These are phyloP conservation scores for Ophiodon elongatus DNA, from an alignment of 2,113 vertebrate genomes.

Conservation along the genomic window DNA sequence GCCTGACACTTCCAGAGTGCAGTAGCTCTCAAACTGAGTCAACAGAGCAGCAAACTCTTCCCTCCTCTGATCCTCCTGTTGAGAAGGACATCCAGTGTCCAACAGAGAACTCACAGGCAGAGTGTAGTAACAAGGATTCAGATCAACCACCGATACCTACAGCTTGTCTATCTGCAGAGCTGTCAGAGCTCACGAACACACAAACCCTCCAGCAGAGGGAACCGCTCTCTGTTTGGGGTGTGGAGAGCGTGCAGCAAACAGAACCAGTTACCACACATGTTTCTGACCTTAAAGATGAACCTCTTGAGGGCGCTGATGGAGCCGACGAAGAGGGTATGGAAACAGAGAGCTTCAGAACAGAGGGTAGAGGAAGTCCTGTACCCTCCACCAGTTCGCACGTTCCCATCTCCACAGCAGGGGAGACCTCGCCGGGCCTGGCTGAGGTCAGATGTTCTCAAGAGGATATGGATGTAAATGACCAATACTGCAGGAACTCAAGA, in stretches of 20 bases:
- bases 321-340: constrained; percentile 57
- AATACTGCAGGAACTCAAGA: constrained; percentile 73
- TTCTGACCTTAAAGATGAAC: constrained; percentile 60
- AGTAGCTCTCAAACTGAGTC: constrained; percentile 42
- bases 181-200: constrained; percentile 14
- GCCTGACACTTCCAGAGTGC: constrained; percentile 69
- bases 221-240: background rate
- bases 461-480: constrained; percentile 55
- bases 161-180: constrained; percentile 48
- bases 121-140: constrained; percentile 63
- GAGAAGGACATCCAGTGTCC: constrained; percentile 53
- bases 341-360: constrained; percentile 44
- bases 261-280: constrained; percentile 15
- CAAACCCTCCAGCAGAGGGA: constrained; percentile 62
- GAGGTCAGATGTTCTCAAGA: constrained; percentile 60
- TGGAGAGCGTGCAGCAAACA: constrained; percentile 48
- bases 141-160: constrained; percentile 38
- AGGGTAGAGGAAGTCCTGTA: constrained; percentile 57
- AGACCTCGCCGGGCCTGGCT: constrained; percentile 31
- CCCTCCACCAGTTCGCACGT: constrained; percentile 61
- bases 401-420: constrained; percentile 54
- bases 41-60: constrained; percentile 56
- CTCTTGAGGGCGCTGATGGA: constrained; percentile 30
- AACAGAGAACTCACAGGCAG: constrained; percentile 54
- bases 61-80: constrained; percentile 46